A percentile compares a stretch with the other conserved stretches of the same genome.
phyloP scores from a whole-genome alignment of 2,797 vertebrate species.

The Rhabdophis nuchalis region DNA sequence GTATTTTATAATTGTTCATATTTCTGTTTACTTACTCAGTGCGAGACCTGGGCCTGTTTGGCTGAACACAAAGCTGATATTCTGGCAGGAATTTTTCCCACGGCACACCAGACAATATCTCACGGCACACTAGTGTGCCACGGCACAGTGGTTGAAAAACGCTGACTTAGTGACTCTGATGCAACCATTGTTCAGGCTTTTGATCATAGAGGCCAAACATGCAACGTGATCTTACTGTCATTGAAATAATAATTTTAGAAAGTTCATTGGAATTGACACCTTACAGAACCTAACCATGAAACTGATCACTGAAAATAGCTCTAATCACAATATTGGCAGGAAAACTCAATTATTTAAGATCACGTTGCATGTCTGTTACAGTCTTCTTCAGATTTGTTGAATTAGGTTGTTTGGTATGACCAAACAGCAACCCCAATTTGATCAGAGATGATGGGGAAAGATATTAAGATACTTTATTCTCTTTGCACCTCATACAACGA shows the following conservation, averaged over 20 bases:
- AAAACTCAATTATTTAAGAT: background rate
- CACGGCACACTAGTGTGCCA: too few species aligned
- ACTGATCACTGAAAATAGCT: background rate
- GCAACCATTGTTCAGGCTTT: background rate
- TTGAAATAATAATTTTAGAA: background rate
- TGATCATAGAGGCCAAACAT: background rate
- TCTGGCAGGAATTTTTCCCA: too few species aligned
- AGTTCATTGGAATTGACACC: background rate
- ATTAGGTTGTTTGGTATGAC: background rate
- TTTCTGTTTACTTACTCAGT: too few species aligned
- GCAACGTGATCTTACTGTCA: background rate
- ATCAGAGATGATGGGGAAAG: background rate
- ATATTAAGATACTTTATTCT: too few species aligned
- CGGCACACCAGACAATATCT: too few species aligned
- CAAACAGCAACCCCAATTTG: background rate
- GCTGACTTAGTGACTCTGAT: background rate
- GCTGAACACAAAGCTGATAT: too few species aligned
- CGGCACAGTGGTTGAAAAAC: too few species aligned
- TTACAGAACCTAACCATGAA: background rate
- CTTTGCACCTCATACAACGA: too few species aligned
- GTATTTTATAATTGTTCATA: too few species aligned
- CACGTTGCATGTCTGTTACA: background rate
- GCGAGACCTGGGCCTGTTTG: too few species aligned
- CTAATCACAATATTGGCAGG: background rate
- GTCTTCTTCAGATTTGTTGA: background rate